Evolutionary conservation across 2,888 invertebrate species (phyloP).

Genomic region (Microctonus hyperodae): DNA sequence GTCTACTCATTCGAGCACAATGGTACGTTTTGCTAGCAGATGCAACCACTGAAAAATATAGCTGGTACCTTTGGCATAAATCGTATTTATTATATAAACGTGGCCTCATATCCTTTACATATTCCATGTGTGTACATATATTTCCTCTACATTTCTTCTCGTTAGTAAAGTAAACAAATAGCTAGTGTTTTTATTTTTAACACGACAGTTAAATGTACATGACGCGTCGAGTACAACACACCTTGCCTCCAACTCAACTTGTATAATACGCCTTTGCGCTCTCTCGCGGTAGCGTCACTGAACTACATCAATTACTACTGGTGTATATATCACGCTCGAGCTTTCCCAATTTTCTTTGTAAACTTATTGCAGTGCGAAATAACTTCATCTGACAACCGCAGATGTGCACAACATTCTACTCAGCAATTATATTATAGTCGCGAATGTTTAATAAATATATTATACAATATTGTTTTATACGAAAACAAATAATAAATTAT

Average conservation of each 20-base stretch:
- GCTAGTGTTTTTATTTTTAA: conserved; percentile 12
- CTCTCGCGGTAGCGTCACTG: conserved; percentile 1
- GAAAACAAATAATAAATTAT: too few species aligned
- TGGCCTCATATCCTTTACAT: conserved; percentile 10
- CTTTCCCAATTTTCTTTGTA: conserved; percentile 1
- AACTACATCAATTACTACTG: not conserved
- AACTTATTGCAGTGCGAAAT: conserved; percentile 1
- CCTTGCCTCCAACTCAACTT: not conserved
- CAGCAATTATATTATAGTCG: not conserved
- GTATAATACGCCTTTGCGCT: not conserved
- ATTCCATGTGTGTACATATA: conserved; percentile 2
- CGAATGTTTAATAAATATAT: not conserved
- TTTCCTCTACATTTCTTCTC: conserved; percentile 25
- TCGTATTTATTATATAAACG: conserved; percentile 15
- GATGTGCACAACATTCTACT: not conserved
- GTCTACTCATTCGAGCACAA: conserved; percentile 5
- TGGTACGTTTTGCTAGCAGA: conserved; percentile 25
- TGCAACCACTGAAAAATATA: conserved; percentile 28
- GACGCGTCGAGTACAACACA: conserved; percentile 12
- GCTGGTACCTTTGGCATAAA: conserved; percentile 17
- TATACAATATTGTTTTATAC: too few species aligned
- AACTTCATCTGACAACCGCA: conserved; percentile 1
- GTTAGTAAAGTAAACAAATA: conserved; percentile 21
- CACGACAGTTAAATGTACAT: conserved; percentile 19
- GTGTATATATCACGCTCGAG: conserved; percentile 8